Evolutionary conservation across 2,113 vertebrate genomes (phyloP).

Genomic region (Orientallactaga bullata): DNA sequence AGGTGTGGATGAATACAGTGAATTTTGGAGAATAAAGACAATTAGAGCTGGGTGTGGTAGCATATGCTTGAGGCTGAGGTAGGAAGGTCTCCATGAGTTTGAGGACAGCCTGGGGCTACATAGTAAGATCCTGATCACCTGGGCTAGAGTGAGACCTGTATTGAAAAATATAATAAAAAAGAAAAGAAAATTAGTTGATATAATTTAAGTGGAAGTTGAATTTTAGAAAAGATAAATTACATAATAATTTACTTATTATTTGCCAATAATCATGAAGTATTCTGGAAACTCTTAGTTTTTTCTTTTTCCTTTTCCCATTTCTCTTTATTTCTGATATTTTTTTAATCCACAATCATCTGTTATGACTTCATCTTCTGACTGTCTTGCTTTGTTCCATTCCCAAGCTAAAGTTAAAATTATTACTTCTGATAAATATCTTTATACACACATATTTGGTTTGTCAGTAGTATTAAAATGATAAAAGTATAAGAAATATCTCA

Average conservation of each 20-base stretch:
- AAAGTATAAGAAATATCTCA: background rate
- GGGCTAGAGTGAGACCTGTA: too few species aligned
- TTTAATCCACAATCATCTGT: conserved; percentile 22
- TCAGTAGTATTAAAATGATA: conserved; percentile 14
- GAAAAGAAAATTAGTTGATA: background rate
- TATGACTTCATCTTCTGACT: conserved; percentile 19
- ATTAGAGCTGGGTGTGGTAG: background rate
- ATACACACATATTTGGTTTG: background rate
- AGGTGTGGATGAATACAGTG: background rate
- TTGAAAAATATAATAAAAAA: background rate
- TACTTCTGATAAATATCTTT: conserved; percentile 17
- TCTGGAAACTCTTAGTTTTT: background rate
- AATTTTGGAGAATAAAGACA: conserved; percentile 11
- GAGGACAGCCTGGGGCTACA: too few species aligned
- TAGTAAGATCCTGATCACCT: too few species aligned
- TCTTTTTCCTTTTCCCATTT: background rate
- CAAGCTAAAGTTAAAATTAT: conserved; percentile 10
- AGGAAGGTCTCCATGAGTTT: too few species aligned
- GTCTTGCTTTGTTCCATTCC: conserved; percentile 11
- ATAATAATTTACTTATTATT: background rate
- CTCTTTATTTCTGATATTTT: conserved; percentile 20
- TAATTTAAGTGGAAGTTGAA: background rate
- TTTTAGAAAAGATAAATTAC: background rate
- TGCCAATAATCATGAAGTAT: background rate
- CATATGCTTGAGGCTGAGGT: too few species aligned